A percentile compares a stretch with the other conserved stretches of the same genome.
Evolutionary conservation across 92 coral and sea anemone genomes (phyloP).

Genomic region (Montipora capitata): DNA sequence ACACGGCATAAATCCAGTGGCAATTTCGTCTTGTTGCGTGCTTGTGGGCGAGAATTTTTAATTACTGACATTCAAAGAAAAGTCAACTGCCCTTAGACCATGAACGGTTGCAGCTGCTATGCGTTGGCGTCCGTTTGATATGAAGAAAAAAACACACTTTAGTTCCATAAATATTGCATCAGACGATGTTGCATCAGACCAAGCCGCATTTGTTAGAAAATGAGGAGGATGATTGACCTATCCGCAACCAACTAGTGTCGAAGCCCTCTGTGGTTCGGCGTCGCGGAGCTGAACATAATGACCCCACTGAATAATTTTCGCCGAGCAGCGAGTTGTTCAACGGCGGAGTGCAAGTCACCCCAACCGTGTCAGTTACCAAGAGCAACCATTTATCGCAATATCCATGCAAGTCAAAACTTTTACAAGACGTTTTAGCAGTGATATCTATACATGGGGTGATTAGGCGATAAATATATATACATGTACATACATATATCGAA

Average conservation of each 20-base stretch:
- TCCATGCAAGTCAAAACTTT: neutral
- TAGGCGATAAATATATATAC: too few relatives aligned
- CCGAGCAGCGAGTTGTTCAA: too few relatives aligned
- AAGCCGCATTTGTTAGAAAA: constrained; percentile 8
- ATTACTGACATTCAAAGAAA: neutral
- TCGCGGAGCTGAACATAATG: too few relatives aligned
- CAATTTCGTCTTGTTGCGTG: neutral
- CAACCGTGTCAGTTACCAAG: neutral
- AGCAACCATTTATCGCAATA: constrained; percentile 32
- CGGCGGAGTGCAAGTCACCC: too few relatives aligned
- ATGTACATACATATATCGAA: neutral
- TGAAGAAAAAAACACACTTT: neutral
- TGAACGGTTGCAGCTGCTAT: constrained; percentile 29
- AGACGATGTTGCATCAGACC: neutral
- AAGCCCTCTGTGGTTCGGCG: too few relatives aligned
- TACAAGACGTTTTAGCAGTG: neutral
- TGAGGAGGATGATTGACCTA: too few relatives aligned
- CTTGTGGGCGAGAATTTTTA: constrained; percentile 34
- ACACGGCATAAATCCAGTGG: too few relatives aligned
- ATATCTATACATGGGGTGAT: neutral
- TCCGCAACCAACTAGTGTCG: too few relatives aligned
- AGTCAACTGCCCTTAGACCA: too few relatives aligned
- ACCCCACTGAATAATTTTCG: too few relatives aligned
- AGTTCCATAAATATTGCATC: neutral
- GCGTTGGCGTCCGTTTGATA: constrained; percentile 32